Evolutionary conservation across 2,888 invertebrate species (phyloP).

Genomic region (Hofmannophila pseudospretella): DNA sequence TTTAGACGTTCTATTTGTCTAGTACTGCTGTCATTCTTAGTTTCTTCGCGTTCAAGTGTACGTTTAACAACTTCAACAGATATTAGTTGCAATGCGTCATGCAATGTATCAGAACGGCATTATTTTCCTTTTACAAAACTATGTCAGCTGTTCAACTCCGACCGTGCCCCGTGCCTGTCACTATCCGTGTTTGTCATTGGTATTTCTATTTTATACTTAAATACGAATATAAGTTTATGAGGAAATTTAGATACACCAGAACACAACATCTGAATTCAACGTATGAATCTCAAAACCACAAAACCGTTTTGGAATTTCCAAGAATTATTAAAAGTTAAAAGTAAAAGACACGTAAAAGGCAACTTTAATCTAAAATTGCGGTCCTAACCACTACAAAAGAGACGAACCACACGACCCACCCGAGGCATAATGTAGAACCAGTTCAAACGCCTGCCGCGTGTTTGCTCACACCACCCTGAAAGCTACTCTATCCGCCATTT

Average conservation of each 20-base stretch:
- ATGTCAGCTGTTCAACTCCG: constrained; percentile 11
- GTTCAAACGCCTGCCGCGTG: constrained; percentile 31
- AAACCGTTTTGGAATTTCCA: too few relatives aligned
- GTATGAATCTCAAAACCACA: too few relatives aligned
- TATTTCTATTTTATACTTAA: constrained; percentile 9
- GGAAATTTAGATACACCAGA: too few relatives aligned
- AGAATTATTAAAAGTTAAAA: too few relatives aligned
- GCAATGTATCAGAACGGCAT: constrained; percentile 3
- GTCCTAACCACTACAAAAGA: constrained; percentile 21
- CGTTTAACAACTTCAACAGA: constrained; percentile 3
- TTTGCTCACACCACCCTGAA: constrained; percentile 36
- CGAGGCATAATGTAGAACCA: constrained; percentile 29
- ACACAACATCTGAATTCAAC: too few relatives aligned
- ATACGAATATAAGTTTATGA: too few relatives aligned
- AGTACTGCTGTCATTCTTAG: neutral
- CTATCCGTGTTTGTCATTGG: constrained; percentile 7
- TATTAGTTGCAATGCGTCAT: constrained; percentile 4
- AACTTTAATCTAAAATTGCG: constrained; percentile 25
- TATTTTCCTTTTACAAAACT: constrained; percentile 12
- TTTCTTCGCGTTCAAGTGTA: constrained; percentile 2
- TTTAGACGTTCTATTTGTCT: too few relatives aligned
- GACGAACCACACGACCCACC: constrained; percentile 20
- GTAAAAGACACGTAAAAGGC: constrained; percentile 4
- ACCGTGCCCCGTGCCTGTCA: constrained; percentile 8
- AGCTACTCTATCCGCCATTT: constrained; percentile 31